Evolutionary conservation across 1,140 invertebrate species (phyloP), one percentile per base, ranked within the genome.

Genomic region (Drosophila navojoa): DNA sequence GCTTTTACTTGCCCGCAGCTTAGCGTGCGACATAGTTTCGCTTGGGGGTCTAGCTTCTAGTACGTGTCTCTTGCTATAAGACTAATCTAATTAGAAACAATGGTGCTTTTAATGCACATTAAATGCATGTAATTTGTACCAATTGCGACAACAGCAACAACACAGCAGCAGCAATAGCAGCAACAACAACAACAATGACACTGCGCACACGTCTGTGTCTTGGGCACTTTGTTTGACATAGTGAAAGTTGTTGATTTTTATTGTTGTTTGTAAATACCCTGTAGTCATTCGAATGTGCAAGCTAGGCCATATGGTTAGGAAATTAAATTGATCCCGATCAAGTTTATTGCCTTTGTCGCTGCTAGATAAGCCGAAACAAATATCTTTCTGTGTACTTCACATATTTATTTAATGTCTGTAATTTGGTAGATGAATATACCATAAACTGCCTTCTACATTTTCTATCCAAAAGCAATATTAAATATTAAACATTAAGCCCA

Each of bases 11-110:
- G 13, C 42, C 29, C 11, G 44, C 59, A 49, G 45, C 59, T 61
- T 90, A 70, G 84, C 84, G 84, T 89, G 84, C 80, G 87, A 90
- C 87, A 90, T 84, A 90, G 87, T 90, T 90, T 90, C 75, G 58
- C 66, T 59, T 76, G 58, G 45, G 35, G 54, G 55, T 69, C 61
- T 52, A 58, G 63, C 68, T 73, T 79, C 68, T 87, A 49, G 55
- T 47, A 52, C 47, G 25, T 66, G 59, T 53, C 58, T 45, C 58
- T 45, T 19, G 40, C 50, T 75, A 63, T 73, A 72, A 72, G 63
- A 53, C 69, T 87, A 89, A 89, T 89, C 84, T 84, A 89, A 89
- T 89, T 89, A 89, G 84, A 89, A 89, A 79, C 85, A 80, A 74
- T 70, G 61, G 42, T 52, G 62, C 11, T 61, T 60, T 77, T 69